phyloP scores from a whole-genome alignment of 2,888 invertebrate genomes.

The Nudaria mundana region DNA sequence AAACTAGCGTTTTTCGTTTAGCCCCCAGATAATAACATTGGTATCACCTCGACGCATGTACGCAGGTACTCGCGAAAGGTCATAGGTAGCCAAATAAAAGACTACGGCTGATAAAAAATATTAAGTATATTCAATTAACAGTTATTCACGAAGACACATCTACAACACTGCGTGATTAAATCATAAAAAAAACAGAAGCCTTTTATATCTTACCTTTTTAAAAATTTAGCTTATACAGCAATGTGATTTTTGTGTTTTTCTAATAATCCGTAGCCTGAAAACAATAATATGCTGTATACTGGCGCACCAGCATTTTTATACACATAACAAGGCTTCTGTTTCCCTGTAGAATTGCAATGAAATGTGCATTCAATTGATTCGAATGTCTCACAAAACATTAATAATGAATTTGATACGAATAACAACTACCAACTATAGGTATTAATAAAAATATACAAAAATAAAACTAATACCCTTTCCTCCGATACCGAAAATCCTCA shows the following conservation, averaged over 20 bases:
- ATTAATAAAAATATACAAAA: slow-evolving; percentile 13
- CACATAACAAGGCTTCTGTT: slow-evolving; percentile 47
- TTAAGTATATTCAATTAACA: slow-evolving; percentile 39
- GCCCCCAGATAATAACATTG: too few relatives aligned
- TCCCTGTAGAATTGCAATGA: slow-evolving; percentile 32
- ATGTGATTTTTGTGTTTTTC: slow-evolving; percentile 73
- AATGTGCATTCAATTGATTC: slow-evolving; percentile 9
- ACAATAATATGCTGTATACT: slow-evolving; percentile 40
- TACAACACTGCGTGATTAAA: slow-evolving; percentile 20
- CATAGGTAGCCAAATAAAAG: slow-evolving; percentile 28
- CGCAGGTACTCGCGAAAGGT: neutral
- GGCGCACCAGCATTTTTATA: slow-evolving; percentile 6
- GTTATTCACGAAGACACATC: slow-evolving; percentile 30
- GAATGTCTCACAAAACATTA: slow-evolving; percentile 10
- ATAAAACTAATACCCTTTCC: slow-evolving; percentile 5
- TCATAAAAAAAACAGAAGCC: slow-evolving; percentile 70
- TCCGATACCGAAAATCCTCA: neutral
- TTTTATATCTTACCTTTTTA: slow-evolving; percentile 49
- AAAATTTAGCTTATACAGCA: slow-evolving; percentile 65
- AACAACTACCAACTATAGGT: slow-evolving; percentile 3
- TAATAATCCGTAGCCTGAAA: slow-evolving; percentile 71
- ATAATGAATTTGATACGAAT: slow-evolving; percentile 10
- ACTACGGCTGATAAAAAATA: slow-evolving; percentile 42
- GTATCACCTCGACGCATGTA: too few relatives aligned
- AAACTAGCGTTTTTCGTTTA: too few relatives aligned